Percentiles rank a stretch among this genome's conserved stretches.
Evolutionary conservation across 2,888 invertebrate species (phyloP).

Genomic region (Sinohyriopsis cumingii): DNA sequence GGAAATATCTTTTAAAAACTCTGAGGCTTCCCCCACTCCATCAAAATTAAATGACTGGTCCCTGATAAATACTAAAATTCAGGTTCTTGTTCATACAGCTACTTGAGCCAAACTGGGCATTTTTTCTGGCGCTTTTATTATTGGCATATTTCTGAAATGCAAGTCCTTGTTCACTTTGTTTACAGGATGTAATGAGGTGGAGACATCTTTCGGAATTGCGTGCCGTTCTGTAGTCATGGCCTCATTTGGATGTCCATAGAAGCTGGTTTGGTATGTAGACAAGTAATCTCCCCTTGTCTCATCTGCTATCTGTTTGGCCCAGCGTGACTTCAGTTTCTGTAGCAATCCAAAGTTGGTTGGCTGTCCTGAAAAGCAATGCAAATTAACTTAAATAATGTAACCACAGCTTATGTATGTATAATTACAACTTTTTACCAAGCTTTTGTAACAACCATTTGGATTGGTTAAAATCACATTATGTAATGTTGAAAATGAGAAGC

Average conservation of each 20-base stretch:
- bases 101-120: constrained; percentile 15
- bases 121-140: constrained; percentile 57
- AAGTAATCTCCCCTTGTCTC: constrained; percentile 55
- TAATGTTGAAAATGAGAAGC: no score
- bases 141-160: constrained; percentile 48
- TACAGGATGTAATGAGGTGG: constrained; percentile 59
- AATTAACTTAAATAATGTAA: neutral
- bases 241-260: constrained; percentile 31
- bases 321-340: constrained; percentile 43
- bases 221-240: constrained; percentile 42
- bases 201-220: constrained; percentile 56
- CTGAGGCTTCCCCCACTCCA: no score
- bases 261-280: constrained; percentile 54
- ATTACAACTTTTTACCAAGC: no score
- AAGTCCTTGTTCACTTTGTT: constrained; percentile 65
- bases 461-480: no score
- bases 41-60: no score
- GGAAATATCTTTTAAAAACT: no score
- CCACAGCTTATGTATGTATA: neutral
- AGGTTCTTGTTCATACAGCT: no score
- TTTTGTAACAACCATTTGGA: no score
- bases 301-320: constrained; percentile 49
- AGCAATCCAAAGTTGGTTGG: constrained; percentile 66
- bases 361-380: constrained; percentile 43
- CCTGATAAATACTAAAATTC: no score